Evolutionary conservation across 2,797 vertebrate species (phyloP), one percentile per base, ranked within the genome.

Genomic region (Channallabes apus): DNA sequence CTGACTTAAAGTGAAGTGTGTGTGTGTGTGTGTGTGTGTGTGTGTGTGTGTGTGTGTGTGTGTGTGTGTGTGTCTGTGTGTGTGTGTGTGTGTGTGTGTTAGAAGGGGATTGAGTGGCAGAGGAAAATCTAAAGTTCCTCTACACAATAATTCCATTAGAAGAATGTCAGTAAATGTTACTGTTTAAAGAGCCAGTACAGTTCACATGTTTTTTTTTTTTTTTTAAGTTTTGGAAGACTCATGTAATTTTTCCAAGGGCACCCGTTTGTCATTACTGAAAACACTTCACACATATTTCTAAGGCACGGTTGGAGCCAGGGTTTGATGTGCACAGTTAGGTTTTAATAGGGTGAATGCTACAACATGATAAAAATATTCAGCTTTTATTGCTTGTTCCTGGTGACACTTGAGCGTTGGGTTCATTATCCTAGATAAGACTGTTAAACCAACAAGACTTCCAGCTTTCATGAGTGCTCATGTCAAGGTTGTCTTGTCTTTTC

Each of bases 141-240:
- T 78, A 86, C 86, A 84, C 56, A 79, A 86, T 82, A 83, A 89
- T 89, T 88, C 87, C 84, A 89, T 88, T 84, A 88, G 75, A 86
- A 84, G 82, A 54, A 69, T 82, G 87, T 87, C 84, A 85, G 72
- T 69, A 71, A 84, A 27, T 65, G 80, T 84, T 87, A 86, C 75
- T 67, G 72, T 82, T 84, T 84, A 82, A 88, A 84, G 80, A 51
- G 68, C 15, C 62, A 85, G 61, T 81, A 77, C 22, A 59, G 73
- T 58, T 68, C 22, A 29, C 71, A 32, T 35, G 20, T 67, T 82
- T 64, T 82, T 85, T 88, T 35, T 15, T 67, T 82, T 64, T 77
- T 85, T 88, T 89, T 17, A 84, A 75, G 15, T 32, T 27, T 91
- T 89, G 90, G 89, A 56, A 84, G 83, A 81, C 86, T 87, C 38